Evolutionary conservation across 1,140 invertebrate species (phyloP), one percentile per base, ranked within the genome.

Genomic region (Tachypleus tridentatus): DNA sequence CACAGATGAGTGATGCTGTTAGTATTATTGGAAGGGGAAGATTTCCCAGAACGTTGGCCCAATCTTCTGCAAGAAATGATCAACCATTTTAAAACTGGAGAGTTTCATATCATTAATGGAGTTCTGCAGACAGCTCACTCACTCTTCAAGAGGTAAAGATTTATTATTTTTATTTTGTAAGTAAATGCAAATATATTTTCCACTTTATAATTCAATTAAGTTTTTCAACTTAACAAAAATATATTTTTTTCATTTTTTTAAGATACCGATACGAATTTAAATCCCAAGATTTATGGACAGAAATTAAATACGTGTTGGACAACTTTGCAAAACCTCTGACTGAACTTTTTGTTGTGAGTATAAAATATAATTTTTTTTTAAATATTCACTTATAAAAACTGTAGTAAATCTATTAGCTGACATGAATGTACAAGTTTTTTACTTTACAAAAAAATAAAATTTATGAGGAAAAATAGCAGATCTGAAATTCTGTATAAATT

Each of bases 31-130:
- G 95, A 3, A 86, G 87, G 87, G 73, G 84, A 89, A 73, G 94
- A 98, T 79, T 98, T 98, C 75, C 94, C 94, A 1, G 84, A 86
- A 62, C 92, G 94, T 76, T 98, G 95, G 95, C 92, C 91, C 4
- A 84, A 86, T 70, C 79, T 98, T 4, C 85, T 98, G 3, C 5
- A 79, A 84, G 87, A 93, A 76, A 92, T 97, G 89, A 87, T 96
- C n/a, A 84, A 86, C 52, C 91, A 93, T 73, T 95, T 97, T 77
- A 81, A 82, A 64, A 87, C 87, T 67, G 87, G 90, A 51, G 91
- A 98, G 79, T 97, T 97, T 76, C 86, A 94, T 77, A 79, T 96
- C 0, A 97, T 98, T 57, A 97, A 97, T 80, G 94, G 95, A 7
- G 86, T 97, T 0, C 79, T 99, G 4, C 84, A 91, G 70, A 98